Percentiles rank a stretch among this genome's conserved stretches.
Conservation (phyloP, 2,797 vertebrate species). For the Tinamus major region DNA sequence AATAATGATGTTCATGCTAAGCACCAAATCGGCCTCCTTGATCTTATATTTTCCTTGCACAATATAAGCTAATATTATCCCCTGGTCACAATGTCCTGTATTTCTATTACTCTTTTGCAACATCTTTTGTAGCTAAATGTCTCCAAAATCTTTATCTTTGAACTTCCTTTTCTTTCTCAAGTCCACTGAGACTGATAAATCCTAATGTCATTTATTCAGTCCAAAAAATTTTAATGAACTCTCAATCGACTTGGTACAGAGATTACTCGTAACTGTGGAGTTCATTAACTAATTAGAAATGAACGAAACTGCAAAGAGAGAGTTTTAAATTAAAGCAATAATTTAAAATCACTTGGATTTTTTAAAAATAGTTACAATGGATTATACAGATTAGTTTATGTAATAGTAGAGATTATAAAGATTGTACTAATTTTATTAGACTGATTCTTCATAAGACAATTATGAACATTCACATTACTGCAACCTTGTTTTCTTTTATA, state of each 20-base stretch:
- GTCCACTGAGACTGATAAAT: constrained; percentile 49
- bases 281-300: constrained; percentile 66
- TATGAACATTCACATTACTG: background rate
- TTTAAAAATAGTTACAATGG: background rate
- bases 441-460: background rate
- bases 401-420: background rate
- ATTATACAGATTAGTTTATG: background rate
- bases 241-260: constrained; percentile 51
- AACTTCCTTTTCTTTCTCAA: background rate
- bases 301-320: constrained; percentile 32
- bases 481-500: background rate
- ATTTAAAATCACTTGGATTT: constrained; percentile 37
- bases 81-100: background rate
- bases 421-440: background rate
- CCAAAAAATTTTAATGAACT: constrained; percentile 60
- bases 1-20: background rate
- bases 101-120: background rate
- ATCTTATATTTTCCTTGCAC: background rate
- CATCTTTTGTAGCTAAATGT: background rate
- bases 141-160: constrained; percentile 26
- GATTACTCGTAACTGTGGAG: constrained; percentile 51
- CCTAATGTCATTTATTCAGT: constrained; percentile 61
- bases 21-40: background rate
- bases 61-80: background rate
- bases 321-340: constrained; percentile 43